Conservation (phyloP, 2,113 vertebrate species). For the Gallinago undulata region DNA sequence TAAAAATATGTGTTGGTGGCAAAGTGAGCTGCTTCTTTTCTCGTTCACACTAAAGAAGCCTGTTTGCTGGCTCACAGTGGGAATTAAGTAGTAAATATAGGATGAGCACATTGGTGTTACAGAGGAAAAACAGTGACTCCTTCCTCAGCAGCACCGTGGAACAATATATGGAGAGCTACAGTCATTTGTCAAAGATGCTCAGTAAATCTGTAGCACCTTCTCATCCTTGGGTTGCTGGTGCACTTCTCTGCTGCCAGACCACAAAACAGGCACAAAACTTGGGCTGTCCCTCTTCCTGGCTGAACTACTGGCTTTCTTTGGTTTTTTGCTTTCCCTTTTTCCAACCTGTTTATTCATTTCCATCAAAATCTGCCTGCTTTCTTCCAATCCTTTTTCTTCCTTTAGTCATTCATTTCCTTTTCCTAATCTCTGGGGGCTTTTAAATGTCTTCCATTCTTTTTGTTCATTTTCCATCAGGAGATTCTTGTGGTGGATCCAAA, state of each 20-base stretch:
- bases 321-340: not conserved
- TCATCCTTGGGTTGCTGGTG: not conserved
- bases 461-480: not conserved
- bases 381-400: not conserved
- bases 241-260: not conserved
- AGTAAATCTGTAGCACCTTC: not conserved
- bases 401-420: not conserved
- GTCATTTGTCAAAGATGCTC: not conserved
- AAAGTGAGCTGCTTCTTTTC: accelerated
- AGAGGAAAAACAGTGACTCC: not conserved
- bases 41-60: not conserved
- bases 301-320: not conserved
- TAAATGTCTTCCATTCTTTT: not conserved
- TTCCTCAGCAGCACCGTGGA: not conserved
- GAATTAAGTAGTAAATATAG: not conserved
- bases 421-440: not conserved
- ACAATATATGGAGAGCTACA: not conserved
- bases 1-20: accelerated
- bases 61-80: not conserved
- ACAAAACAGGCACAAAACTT: not conserved
- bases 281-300: too few relatives aligned
- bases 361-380: not conserved
- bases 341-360: not conserved
- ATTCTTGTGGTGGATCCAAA: not conserved
- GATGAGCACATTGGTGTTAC: not conserved